A percentile compares a stretch with the other conserved stretches of the same genome.
These are phyloP conservation scores for Heliocidaris erythrogramma DNA, from an alignment of 35 echinoderm and acorn worm genomes.

Conservation along the genomic window DNA sequence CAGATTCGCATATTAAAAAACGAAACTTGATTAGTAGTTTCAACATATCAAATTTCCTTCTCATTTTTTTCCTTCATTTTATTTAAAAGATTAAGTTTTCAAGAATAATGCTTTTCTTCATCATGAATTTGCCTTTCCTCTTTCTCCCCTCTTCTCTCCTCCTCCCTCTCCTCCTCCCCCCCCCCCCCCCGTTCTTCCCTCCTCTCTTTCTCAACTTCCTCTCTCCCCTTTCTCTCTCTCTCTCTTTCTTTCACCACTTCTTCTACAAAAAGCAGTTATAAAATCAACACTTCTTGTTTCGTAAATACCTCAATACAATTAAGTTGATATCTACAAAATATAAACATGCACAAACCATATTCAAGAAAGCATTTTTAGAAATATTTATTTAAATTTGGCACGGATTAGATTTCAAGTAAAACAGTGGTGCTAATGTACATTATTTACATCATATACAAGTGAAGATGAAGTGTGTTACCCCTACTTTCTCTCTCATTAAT, in stretches of 20 bases:
- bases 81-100: not conserved
- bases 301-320: not conserved
- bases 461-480: not conserved
- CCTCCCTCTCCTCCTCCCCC: not conserved
- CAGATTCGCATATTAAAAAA: not conserved
- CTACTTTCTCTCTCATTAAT: not conserved
- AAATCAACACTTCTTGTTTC: not conserved
- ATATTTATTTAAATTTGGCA: conserved; percentile 1
- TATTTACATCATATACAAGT: not conserved
- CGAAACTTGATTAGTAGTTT: not conserved
- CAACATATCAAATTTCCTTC: not conserved
- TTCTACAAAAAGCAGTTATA: not conserved
- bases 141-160: not conserved
- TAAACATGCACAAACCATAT: not conserved
- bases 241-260: not conserved
- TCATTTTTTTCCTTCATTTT: not conserved
- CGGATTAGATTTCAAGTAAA: not conserved
- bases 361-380: not conserved
- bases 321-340: not conserved
- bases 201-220: not conserved
- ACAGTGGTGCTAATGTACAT: not conserved
- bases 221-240: not conserved
- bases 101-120: not conserved
- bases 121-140: not conserved
- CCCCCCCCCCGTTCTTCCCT: not conserved